These are phyloP conservation scores for Trachymyrmex septentrionalis DNA, from an alignment of 1,140 invertebrate genomes.

Conservation along the genomic window DNA sequence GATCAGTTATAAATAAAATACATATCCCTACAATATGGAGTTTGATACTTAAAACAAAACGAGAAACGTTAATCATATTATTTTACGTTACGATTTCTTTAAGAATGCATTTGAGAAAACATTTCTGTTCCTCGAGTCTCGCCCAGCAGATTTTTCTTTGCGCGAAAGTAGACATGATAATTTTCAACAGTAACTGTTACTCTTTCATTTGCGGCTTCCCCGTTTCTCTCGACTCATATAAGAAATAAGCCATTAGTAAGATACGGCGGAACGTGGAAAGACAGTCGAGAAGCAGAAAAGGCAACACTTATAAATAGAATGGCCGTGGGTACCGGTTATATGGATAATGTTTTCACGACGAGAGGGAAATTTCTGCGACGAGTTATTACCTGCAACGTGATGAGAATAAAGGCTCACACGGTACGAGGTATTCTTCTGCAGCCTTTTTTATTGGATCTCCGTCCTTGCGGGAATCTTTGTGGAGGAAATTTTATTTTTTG, in stretches of 20 bases:
- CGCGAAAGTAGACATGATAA: constrained; percentile 28
- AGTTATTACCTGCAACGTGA: constrained; percentile 68
- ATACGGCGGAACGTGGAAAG: constrained; percentile 52
- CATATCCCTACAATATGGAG: not conserved
- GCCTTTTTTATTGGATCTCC: constrained; percentile 60
- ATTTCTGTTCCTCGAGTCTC: not conserved
- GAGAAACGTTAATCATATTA: not conserved
- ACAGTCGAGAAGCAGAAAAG: constrained; percentile 56
- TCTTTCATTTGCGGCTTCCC: not conserved
- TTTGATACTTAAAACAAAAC: not conserved
- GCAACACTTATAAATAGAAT: constrained; percentile 65
- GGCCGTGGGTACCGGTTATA: constrained; percentile 49
- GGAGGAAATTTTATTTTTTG: constrained; percentile 57
- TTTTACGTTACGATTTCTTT: not conserved
- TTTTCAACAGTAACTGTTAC: constrained; percentile 40
- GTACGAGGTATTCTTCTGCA: constrained; percentile 64
- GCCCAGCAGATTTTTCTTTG: not conserved
- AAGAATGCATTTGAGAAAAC: not conserved
- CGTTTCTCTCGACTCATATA: constrained; percentile 35
- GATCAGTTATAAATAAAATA: not conserved
- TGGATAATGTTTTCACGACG: constrained; percentile 69
- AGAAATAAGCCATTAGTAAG: constrained; percentile 64
- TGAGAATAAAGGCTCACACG: constrained; percentile 58
- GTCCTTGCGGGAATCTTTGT: constrained; percentile 67
- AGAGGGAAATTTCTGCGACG: constrained; percentile 70